phyloP scores from a whole-genome alignment of 2,797 vertebrate species.

The Pithecia hirsuta region DNA sequence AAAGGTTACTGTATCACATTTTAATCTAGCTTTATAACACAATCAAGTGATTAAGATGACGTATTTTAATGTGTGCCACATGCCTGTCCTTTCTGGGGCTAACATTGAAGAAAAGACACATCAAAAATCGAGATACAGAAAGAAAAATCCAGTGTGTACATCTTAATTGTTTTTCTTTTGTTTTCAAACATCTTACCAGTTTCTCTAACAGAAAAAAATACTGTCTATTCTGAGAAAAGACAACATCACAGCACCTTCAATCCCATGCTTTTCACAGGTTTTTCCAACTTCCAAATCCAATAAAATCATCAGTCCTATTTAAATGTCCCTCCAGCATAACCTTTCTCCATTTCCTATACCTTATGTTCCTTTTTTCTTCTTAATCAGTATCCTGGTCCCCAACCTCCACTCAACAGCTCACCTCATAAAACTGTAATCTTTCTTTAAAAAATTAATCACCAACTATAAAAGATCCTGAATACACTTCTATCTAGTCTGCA shows the following conservation, averaged over 20 bases:
- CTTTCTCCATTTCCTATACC: background rate
- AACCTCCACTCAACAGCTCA: background rate
- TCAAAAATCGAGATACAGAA: background rate
- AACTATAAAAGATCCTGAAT: background rate
- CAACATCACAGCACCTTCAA: background rate
- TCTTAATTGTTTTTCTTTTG: background rate
- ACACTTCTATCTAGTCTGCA: background rate
- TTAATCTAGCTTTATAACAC: conserved; percentile 6
- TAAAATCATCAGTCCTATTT: background rate
- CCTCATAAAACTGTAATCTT: background rate
- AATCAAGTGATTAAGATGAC: background rate
- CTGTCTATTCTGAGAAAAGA: background rate
- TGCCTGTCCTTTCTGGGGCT: background rate
- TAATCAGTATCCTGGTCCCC: background rate
- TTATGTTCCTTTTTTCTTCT: background rate
- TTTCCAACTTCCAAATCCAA: background rate
- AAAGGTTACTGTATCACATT: conserved; percentile 22
- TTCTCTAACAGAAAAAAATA: background rate
- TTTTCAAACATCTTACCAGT: background rate
- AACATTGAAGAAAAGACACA: background rate
- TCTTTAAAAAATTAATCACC: background rate
- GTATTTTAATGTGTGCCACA: background rate
- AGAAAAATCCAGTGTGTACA: background rate
- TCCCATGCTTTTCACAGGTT: background rate
- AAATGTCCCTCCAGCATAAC: background rate